These are phyloP conservation scores for Phalloptychus januarius DNA, from an alignment of 2,797 vertebrate species.

Conservation along the genomic window DNA sequence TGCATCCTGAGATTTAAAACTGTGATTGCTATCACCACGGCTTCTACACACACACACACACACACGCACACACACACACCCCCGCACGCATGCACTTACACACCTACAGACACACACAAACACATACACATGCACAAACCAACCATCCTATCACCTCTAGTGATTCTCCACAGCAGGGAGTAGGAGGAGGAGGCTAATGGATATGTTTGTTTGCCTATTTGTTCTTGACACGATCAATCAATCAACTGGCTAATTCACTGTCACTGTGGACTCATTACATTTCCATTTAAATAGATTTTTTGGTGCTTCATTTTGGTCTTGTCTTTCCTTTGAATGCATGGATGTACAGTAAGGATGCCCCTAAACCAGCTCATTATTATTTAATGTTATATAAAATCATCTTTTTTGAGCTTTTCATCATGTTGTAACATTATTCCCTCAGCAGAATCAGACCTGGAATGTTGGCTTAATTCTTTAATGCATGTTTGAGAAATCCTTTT, in stretches of 20 bases:
- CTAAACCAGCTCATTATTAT: constrained; percentile 1
- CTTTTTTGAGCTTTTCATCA: too few species aligned
- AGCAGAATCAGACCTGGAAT: too few species aligned
- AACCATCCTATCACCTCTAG: constrained; percentile 31
- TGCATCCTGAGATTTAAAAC: constrained; percentile 25
- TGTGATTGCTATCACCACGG: constrained; percentile 15
- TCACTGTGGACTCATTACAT: constrained; percentile 85
- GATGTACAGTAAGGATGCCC: constrained; percentile 45
- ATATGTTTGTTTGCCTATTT: constrained; percentile 90
- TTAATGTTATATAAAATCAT: neutral
- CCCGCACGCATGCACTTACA: neutral
- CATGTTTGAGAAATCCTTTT: too few species aligned
- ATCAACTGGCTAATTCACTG: constrained; percentile 86
- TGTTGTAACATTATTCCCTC: too few species aligned
- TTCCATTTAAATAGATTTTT: constrained; percentile 85
- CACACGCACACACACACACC: neutral
- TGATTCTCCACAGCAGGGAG: constrained; percentile 73
- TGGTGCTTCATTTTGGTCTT: constrained; percentile 57
- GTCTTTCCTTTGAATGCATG: constrained; percentile 23
- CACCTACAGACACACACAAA: constrained; percentile 12
- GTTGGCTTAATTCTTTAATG: too few species aligned
- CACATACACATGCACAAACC: neutral
- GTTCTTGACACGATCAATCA: constrained; percentile 88
- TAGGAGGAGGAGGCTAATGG: constrained; percentile 76
- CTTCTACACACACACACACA: constrained; percentile 12